Evolutionary conservation across 1,140 invertebrate genomes (phyloP), one percentile per base, ranked within the genome.

Genomic region (Sminthurinus signatus): DNA sequence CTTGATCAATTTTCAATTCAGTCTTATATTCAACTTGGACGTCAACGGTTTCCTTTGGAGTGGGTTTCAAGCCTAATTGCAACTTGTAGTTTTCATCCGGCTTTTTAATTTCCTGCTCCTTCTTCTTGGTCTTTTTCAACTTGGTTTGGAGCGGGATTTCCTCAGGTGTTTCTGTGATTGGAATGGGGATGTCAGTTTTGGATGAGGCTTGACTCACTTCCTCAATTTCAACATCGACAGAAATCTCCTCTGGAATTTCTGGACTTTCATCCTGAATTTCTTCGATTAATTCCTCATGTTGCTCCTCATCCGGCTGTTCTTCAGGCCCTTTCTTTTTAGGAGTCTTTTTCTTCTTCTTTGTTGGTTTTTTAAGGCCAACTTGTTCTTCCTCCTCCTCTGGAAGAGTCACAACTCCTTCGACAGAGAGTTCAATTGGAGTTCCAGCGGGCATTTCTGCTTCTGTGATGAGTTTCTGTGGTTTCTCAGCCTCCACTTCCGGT

Each of bases 1-100:
- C 62, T 39, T 61, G 67, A 2, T 56, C 3, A 4, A 68, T 42
- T n/a, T 12, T 42, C 2, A 68, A 32, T 42, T 69, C 67, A n/a
- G 67, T 65, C 36, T 65, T 56, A 23, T 62, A 65, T 31, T 69
- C 63, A n/a, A 60, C 61, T 48, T 51, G 60, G 21, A 58, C 60
- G 29, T 69, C 67, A 19, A 44, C 56, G 4, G 57, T 48, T 31
- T 68, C 62, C 29, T 59, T 61, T 54, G 65, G 60, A 39, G 44
- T 42, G 46, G 62, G 55, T 29, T 57, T 59, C 19, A 67, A 28
- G 21, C 31, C 50, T 21, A 64, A 43, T 14, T 31, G 29, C 14
- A 44, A 54, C 36, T 58, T 56, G n/a, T 50, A 43, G 14, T 55
- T 36, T 42, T 64, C 62, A 23, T 50, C 44, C 4, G 62, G 62